These are phyloP conservation scores for Tipula unca DNA, from an alignment of 2,888 invertebrate genomes.

Conservation along the genomic window DNA sequence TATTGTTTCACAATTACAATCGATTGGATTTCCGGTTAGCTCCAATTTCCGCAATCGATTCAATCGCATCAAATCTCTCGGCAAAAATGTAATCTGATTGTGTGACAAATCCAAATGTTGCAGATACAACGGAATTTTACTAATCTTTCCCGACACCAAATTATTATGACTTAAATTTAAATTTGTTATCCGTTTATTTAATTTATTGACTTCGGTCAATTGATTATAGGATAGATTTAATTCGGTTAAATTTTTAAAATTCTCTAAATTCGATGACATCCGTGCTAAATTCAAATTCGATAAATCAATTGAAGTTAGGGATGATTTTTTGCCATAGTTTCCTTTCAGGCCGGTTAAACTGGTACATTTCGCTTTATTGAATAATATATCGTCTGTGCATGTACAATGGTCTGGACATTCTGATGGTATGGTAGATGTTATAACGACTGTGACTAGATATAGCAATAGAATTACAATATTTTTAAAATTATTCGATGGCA, in stretches of 20 bases:
- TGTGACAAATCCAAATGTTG: constrained; percentile 54
- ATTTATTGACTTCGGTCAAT: constrained; percentile 49
- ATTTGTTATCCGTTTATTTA: constrained; percentile 51
- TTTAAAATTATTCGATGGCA: background rate
- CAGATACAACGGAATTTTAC: constrained; percentile 49
- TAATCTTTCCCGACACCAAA: constrained; percentile 46
- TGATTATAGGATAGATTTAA: constrained; percentile 56
- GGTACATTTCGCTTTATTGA: constrained; percentile 38
- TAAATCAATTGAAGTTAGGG: constrained; percentile 48
- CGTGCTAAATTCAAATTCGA: constrained; percentile 54
- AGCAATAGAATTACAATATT: constrained; percentile 21
- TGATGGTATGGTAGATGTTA: constrained; percentile 19
- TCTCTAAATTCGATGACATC: constrained; percentile 48
- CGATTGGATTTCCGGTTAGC: constrained; percentile 57
- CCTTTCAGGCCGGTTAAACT: constrained; percentile 32
- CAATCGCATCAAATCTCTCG: constrained; percentile 49
- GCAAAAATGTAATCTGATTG: constrained; percentile 52
- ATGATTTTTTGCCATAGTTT: constrained; percentile 28
- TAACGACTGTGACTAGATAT: constrained; percentile 21
- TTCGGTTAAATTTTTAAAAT: constrained; percentile 51
- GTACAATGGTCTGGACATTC: constrained; percentile 36
- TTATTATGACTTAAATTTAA: constrained; percentile 54
- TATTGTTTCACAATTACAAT: constrained; percentile 62
- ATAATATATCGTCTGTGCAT: constrained; percentile 32
- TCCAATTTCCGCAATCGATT: constrained; percentile 53